Conservation (phyloP, 1,140 invertebrate genomes). For the Zaprionus nigranus region DNA sequence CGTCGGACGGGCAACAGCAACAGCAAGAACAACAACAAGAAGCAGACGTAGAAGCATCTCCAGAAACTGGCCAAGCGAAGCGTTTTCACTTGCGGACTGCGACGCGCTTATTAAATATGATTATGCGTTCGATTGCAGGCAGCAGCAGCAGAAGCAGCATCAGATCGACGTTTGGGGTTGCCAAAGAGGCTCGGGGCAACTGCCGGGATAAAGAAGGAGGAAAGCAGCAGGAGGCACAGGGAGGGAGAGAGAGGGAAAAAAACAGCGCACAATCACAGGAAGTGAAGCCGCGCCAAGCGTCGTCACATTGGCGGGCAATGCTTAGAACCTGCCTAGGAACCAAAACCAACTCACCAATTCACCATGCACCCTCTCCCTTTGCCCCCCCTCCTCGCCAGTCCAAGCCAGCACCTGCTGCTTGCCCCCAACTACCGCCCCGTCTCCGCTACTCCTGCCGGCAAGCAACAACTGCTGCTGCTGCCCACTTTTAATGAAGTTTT, state of each 20-base stretch:
- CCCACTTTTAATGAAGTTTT: conserved; percentile 83
- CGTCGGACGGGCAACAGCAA: conserved; percentile 13
- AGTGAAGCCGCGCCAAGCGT: conserved; percentile 74
- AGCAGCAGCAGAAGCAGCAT: neutral
- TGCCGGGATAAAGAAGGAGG: neutral
- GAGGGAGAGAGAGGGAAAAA: conserved; percentile 6
- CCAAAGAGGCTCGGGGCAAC: neutral
- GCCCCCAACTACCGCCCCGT: neutral
- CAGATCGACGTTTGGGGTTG: conserved; percentile 35
- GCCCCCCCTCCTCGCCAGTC: neutral
- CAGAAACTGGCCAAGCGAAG: conserved; percentile 22
- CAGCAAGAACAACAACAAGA: conserved; percentile 25
- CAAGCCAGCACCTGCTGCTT: conserved; percentile 5
- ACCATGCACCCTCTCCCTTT: neutral
- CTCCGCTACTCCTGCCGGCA: neutral
- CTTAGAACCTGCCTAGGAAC: conserved; percentile 36
- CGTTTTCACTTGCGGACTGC: conserved; percentile 53
- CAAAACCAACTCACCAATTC: conserved; percentile 13
- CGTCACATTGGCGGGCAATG: conserved; percentile 72
- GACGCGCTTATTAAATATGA: conserved; percentile 81
- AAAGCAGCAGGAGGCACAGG: neutral
- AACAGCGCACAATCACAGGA: conserved; percentile 56
- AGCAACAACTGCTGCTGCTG: conserved; percentile 56
- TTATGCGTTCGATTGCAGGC: conserved; percentile 77
- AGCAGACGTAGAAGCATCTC: conserved; percentile 13